phyloP scores from a whole-genome alignment of 2,113 vertebrate species.

The Scolopax mira region DNA sequence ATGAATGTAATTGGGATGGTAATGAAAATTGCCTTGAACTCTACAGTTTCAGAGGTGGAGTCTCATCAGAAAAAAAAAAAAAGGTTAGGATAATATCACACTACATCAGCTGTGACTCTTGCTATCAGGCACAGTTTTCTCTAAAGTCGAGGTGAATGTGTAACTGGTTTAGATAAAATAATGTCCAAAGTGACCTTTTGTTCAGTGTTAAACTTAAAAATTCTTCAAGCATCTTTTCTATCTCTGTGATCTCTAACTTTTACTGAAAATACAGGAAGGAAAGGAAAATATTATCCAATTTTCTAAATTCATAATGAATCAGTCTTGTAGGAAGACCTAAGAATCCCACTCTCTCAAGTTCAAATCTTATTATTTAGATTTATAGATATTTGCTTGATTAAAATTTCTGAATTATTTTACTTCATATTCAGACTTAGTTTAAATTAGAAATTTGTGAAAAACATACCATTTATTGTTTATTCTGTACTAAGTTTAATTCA shows the following conservation, averaged over 20 bases:
- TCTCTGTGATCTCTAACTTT: background rate
- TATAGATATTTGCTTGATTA: background rate
- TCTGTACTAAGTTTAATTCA: background rate
- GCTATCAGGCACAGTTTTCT: background rate
- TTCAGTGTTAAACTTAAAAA: background rate
- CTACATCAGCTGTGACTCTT: background rate
- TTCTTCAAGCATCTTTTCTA: background rate
- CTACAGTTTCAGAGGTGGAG: background rate
- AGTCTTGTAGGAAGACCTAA: background rate
- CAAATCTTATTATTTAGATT: background rate
- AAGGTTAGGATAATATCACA: background rate
- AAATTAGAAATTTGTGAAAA: background rate
- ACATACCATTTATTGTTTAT: background rate
- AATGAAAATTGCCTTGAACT: background rate
- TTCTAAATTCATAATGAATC: background rate
- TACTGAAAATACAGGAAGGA: background rate
- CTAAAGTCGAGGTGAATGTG: background rate
- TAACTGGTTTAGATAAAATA: background rate
- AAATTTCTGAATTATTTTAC: background rate
- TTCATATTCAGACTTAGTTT: background rate
- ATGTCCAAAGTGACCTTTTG: background rate
- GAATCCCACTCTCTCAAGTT: background rate
- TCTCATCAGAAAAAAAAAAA: background rate
- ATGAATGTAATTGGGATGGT: background rate
- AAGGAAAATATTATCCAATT: background rate